Evolutionary conservation across 2,888 invertebrate species (phyloP).

Genomic region (Rhyacophila evoluta): DNA sequence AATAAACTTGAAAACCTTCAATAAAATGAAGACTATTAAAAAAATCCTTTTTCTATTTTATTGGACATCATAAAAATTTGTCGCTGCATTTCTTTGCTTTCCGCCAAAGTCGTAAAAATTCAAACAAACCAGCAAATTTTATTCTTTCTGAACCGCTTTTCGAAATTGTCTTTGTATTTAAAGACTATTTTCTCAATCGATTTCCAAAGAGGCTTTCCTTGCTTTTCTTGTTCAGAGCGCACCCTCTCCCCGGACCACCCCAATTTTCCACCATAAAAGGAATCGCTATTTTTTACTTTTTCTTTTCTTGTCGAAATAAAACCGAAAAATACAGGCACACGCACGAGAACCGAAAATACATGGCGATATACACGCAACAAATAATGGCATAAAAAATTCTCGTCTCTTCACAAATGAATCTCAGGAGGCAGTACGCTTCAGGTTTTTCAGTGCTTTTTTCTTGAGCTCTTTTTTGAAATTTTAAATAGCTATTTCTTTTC

Average conservation of each 20-base stretch:
- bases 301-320: constrained; percentile 33
- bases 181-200: constrained; percentile 52
- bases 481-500: neutral
- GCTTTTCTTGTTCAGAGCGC: constrained; percentile 33
- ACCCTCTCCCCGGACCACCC: constrained; percentile 32
- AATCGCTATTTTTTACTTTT: constrained; percentile 43
- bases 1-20: neutral
- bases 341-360: constrained; percentile 23
- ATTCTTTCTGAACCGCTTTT: constrained; percentile 41
- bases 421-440: constrained; percentile 13
- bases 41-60: neutral
- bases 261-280: constrained; percentile 35
- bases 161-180: constrained; percentile 54
- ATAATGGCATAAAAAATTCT: constrained; percentile 23
- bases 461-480: neutral
- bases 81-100: constrained; percentile 26
- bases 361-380: constrained; percentile 27
- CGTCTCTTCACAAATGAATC: constrained; percentile 21
- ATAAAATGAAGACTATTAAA: neutral
- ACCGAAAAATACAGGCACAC: constrained; percentile 39
- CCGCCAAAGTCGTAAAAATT: constrained; percentile 9
- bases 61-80: constrained; percentile 1
- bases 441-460: constrained; percentile 13
- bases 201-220: constrained; percentile 51
- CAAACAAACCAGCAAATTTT: neutral